These are phyloP conservation scores for Sorex maritimensis DNA, from an alignment of 2,797 vertebrate genomes.

Conservation along the genomic window DNA sequence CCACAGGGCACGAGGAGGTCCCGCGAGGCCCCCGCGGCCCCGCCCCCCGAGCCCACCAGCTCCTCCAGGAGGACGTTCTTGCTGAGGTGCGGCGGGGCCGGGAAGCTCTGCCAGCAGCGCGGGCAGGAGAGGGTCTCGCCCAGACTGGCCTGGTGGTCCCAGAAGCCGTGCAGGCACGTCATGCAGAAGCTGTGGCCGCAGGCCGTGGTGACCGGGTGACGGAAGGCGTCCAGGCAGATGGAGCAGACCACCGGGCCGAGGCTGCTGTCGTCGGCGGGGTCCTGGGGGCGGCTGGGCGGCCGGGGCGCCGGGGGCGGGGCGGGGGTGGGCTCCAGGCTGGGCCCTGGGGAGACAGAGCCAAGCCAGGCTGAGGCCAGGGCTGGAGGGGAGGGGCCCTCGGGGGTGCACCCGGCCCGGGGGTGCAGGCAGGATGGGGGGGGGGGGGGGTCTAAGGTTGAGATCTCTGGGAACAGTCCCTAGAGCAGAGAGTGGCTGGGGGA, in stretches of 20 bases:
- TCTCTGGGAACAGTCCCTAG: background rate
- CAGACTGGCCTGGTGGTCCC: constrained; percentile 92
- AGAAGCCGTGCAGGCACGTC: constrained; percentile 94
- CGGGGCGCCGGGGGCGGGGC: background rate
- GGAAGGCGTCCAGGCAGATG: constrained; percentile 92
- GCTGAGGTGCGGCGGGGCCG: constrained; percentile 93
- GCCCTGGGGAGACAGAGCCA: constrained; percentile 58
- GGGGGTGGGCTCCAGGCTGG: constrained; percentile 52
- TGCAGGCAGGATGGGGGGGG: background rate
- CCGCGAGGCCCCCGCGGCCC: constrained; percentile 85
- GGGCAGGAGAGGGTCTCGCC: constrained; percentile 94
- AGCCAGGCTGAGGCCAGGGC: background rate
- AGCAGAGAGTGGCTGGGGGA: background rate
- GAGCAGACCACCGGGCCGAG: constrained; percentile 93
- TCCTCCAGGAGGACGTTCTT: constrained; percentile 93
- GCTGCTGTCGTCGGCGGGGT: background rate
- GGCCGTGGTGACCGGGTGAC: constrained; percentile 93
- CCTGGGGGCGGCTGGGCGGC: background rate
- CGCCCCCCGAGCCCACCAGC: constrained; percentile 93
- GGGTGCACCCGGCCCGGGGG: too few relatives aligned
- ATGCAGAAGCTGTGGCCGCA: constrained; percentile 96
- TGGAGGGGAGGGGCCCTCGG: background rate
- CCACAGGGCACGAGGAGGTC: constrained; percentile 91
- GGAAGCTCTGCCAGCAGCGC: constrained; percentile 94
- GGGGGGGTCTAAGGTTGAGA: too few relatives aligned